Evolutionary conservation across 2,888 invertebrate species (phyloP).

Genomic region (Callosobruchus maculatus): DNA sequence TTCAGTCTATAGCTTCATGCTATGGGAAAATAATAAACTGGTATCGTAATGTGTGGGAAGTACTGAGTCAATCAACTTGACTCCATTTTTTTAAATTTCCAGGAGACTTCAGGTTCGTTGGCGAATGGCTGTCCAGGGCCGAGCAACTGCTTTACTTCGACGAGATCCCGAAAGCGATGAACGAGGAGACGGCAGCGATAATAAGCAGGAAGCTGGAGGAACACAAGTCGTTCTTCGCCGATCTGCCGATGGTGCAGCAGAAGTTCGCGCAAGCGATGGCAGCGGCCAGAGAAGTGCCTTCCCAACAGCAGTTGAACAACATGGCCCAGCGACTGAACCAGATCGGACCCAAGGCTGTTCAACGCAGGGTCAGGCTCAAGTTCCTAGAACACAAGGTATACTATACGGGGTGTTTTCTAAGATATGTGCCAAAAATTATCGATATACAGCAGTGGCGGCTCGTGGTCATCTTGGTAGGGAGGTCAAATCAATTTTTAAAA

Average conservation of each 20-base stretch:
- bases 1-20: too few species aligned
- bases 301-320: slow-evolving; percentile 79
- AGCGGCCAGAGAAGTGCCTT: slow-evolving; percentile 65
- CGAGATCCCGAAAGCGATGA: slow-evolving; percentile 78
- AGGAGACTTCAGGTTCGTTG: slow-evolving; percentile 80
- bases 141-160: slow-evolving; percentile 78
- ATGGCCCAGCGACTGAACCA: slow-evolving; percentile 75
- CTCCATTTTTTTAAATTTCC: not conserved
- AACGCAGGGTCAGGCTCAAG: slow-evolving; percentile 80
- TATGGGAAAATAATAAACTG: too few species aligned
- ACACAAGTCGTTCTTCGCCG: slow-evolving; percentile 85
- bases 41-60: too few species aligned
- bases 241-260: slow-evolving; percentile 71
- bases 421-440: too few species aligned
- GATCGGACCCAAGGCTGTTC: slow-evolving; percentile 72
- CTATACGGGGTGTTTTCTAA: not conserved
- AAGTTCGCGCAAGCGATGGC: slow-evolving; percentile 74
- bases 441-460: too few species aligned
- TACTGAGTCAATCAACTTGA: too few species aligned
- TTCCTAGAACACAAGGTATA: slow-evolving; percentile 81
- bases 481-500: too few species aligned
- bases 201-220: slow-evolving; percentile 86
- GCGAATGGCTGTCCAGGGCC: slow-evolving; percentile 87
- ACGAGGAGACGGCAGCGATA: slow-evolving; percentile 83
- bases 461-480: too few species aligned